Evolutionary conservation across 2,888 invertebrate genomes (phyloP).

Genomic region (Mesorhabditis sp.): DNA sequence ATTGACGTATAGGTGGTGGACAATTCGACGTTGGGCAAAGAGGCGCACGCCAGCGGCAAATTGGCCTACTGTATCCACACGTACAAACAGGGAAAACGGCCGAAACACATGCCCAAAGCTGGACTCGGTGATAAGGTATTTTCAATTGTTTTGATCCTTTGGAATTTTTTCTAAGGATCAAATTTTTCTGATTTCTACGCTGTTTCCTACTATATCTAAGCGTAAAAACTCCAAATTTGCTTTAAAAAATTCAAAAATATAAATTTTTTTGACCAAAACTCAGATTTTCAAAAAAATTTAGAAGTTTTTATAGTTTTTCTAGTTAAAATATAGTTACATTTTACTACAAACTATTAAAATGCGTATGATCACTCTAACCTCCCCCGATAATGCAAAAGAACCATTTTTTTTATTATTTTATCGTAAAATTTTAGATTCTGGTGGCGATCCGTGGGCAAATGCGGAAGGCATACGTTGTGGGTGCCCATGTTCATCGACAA

Average conservation of each 20-base stretch:
- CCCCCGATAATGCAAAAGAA: background rate
- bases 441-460: constrained; percentile 57
- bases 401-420: background rate
- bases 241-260: background rate
- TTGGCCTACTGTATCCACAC: constrained; percentile 89
- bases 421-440: constrained; percentile 36
- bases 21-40: constrained; percentile 89
- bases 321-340: background rate
- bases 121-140: constrained; percentile 52
- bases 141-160: background rate
- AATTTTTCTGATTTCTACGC: no score
- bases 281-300: background rate
- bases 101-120: constrained; percentile 54
- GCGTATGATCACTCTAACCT: background rate
- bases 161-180: no score
- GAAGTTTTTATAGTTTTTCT: constrained; percentile 6
- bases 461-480: constrained; percentile 54
- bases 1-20: constrained; percentile 74
- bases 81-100: constrained; percentile 71
- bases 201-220: no score
- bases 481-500: constrained; percentile 49
- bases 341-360: background rate
- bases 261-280: background rate
- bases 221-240: background rate
- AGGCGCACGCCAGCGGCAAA: constrained; percentile 77